These are phyloP conservation scores for Bucorvus abyssinicus DNA, from an alignment of 2,797 vertebrate species.

Conservation along the genomic window DNA sequence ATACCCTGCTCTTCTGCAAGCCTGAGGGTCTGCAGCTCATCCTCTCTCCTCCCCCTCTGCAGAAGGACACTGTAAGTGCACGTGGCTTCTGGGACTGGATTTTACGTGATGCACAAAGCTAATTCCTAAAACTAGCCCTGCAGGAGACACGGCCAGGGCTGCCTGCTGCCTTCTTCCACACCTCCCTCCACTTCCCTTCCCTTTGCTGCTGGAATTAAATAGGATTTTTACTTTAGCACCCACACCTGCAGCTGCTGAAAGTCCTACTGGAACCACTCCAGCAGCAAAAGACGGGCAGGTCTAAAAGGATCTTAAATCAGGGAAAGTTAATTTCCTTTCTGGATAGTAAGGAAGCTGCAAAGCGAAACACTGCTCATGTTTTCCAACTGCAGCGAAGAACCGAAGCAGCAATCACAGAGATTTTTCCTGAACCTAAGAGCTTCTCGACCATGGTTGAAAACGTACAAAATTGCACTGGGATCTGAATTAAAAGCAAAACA, in stretches of 20 bases:
- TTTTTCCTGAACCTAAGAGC: conserved; percentile 23
- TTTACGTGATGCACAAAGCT: background rate
- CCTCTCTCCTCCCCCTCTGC: background rate
- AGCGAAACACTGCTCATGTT: conserved; percentile 42
- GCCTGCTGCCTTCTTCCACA: background rate
- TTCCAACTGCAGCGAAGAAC: conserved; percentile 44
- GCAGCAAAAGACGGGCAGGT: conserved; percentile 46
- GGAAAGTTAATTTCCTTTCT: conserved; percentile 70
- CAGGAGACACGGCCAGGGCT: background rate
- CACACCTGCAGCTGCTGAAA: conserved; percentile 61
- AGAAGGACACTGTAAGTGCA: background rate
- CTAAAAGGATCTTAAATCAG: conserved; percentile 61
- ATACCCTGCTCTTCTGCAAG: background rate
- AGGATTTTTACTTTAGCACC: conserved; percentile 53
- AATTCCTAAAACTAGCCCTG: background rate
- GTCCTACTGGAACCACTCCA: conserved; percentile 45
- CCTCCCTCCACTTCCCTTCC: background rate
- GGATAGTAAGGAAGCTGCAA: conserved; percentile 45
- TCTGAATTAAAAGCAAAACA: conserved; percentile 2
- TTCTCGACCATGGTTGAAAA: background rate
- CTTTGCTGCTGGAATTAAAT: conserved; percentile 30
- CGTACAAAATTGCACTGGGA: background rate
- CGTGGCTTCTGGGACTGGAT: background rate
- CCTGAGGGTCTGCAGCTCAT: background rate
- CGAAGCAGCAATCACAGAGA: conserved; percentile 26